A percentile compares a stretch with the other conserved stretches of the same genome.
These are phyloP conservation scores for Calidris pygmaea DNA, from an alignment of 2,113 vertebrate genomes.

Conservation along the genomic window DNA sequence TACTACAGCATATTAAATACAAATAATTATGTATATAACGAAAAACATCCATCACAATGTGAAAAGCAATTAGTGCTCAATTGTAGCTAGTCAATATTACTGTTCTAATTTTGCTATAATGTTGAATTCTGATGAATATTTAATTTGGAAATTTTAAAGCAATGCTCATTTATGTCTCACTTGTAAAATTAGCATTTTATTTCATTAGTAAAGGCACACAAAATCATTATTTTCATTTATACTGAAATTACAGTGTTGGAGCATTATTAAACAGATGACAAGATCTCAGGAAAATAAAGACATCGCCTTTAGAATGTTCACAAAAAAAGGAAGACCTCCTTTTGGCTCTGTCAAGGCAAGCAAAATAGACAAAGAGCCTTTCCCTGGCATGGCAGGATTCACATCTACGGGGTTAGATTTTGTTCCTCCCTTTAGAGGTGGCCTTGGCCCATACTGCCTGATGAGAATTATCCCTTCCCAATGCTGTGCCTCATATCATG, in stretches of 20 bases:
- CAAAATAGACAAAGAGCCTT: neutral
- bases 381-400: neutral
- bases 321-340: neutral
- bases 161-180: neutral
- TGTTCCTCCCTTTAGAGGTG: neutral
- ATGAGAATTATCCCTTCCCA: neutral
- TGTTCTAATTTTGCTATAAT: neutral
- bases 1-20: neutral
- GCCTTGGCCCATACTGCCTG: neutral
- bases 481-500: neutral
- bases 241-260: neutral
- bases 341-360: neutral
- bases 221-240: neutral
- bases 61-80: neutral
- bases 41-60: neutral
- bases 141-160: neutral
- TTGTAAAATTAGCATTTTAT: neutral
- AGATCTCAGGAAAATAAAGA: neutral
- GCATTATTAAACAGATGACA: neutral
- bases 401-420: neutral
- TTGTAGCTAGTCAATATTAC: neutral
- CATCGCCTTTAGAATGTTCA: neutral
- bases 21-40: neutral
- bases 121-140: neutral
- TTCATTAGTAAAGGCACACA: neutral